A percentile compares a stretch with the other conserved stretches of the same genome.
phyloP scores from a whole-genome alignment of 1,140 invertebrate species.

The Plectus sambesii region DNA sequence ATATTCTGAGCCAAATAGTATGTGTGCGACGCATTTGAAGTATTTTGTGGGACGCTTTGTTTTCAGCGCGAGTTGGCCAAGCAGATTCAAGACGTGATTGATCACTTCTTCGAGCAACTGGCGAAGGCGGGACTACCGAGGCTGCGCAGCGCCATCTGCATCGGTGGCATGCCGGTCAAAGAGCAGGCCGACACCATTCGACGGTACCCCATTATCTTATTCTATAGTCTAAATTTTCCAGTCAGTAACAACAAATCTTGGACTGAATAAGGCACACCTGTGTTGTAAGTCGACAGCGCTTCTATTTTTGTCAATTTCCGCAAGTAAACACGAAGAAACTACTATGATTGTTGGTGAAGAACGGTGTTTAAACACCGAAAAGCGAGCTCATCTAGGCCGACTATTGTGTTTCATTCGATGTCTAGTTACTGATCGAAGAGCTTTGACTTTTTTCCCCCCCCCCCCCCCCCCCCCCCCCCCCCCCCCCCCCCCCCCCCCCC shows the following conservation, averaged over 20 bases:
- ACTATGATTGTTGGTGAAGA: no score
- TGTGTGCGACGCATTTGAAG: constrained; percentile 7
- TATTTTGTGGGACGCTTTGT: constrained; percentile 2
- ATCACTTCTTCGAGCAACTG: constrained; percentile 65
- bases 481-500: no score
- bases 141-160: constrained; percentile 75
- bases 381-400: no score
- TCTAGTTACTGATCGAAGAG: no score
- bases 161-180: constrained; percentile 82
- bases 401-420: no score
- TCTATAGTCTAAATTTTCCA: constrained; percentile 12
- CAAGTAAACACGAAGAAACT: no score
- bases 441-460: no score
- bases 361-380: no score
- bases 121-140: constrained; percentile 62
- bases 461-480: no score
- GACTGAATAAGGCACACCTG: no score
- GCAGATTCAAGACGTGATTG: constrained; percentile 86
- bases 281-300: no score
- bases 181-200: constrained; percentile 81
- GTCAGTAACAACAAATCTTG: constrained; percentile 9
- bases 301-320: no score
- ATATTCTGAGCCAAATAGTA: constrained; percentile 10
- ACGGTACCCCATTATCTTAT: constrained; percentile 48
- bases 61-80: constrained; percentile 76